phyloP scores from a whole-genome alignment of 2,113 vertebrate species.

The Pseudonaja textilis region DNA sequence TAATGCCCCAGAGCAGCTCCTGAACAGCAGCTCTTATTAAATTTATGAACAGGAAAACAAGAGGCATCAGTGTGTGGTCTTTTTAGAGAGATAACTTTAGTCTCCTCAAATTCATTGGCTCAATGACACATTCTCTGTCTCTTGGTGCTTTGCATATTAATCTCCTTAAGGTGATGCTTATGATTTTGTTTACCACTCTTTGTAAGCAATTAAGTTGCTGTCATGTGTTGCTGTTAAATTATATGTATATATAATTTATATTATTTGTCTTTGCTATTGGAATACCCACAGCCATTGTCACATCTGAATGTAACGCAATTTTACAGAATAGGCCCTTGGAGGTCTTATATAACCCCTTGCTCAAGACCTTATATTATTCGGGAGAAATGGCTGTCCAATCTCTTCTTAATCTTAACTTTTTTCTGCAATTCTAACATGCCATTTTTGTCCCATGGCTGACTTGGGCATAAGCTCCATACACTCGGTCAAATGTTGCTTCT shows the following conservation, averaged over 20 bases:
- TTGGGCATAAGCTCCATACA: background rate
- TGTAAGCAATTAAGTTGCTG: background rate
- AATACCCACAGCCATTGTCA: background rate
- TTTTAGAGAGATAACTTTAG: background rate
- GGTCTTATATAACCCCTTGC: background rate
- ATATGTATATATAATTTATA: too few relatives aligned
- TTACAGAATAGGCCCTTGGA: background rate
- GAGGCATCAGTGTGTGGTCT: slow-evolving; percentile 7
- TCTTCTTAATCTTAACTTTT: background rate
- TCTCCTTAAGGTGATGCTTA: background rate
- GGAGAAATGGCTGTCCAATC: background rate
- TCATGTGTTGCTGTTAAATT: background rate
- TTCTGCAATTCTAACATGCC: background rate
- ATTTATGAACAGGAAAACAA: slow-evolving; percentile 61
- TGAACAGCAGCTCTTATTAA: slow-evolving; percentile 67
- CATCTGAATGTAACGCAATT: background rate
- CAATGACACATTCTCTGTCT: background rate
- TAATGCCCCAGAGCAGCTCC: background rate
- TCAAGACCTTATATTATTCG: background rate
- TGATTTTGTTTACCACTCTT: background rate
- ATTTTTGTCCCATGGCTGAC: background rate
- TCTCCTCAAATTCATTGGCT: background rate
- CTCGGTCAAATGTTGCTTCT: background rate
- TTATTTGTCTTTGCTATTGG: background rate
- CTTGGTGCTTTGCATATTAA: background rate